A percentile compares a stretch with the other conserved stretches of the same genome.
phyloP scores from a whole-genome alignment of 2,797 vertebrate species.

The Halcyon leucocephala region DNA sequence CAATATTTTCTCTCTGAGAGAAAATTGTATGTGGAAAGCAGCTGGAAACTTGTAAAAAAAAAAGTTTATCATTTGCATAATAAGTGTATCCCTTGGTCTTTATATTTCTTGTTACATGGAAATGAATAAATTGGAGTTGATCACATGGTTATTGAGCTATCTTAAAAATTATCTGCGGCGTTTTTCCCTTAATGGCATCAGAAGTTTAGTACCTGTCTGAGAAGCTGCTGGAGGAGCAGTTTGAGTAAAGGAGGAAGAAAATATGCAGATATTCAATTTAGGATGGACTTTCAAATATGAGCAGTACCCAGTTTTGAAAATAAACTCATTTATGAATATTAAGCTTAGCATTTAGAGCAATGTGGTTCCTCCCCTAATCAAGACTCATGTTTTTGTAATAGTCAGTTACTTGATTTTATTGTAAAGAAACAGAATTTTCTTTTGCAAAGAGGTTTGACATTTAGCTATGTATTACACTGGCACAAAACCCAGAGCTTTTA shows the following conservation, averaged over 20 bases:
- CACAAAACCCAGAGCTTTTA: background rate
- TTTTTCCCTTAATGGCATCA: background rate
- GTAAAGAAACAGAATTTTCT: background rate
- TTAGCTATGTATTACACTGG: constrained; percentile 12
- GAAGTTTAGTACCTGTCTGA: background rate
- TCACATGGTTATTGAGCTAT: background rate
- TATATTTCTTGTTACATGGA: background rate
- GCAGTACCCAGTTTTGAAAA: background rate
- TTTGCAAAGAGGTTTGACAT: background rate
- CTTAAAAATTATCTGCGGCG: background rate
- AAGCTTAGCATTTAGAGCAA: background rate
- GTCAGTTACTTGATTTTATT: background rate
- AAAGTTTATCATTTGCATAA: background rate
- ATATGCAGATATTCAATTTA: background rate
- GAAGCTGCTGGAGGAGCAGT: background rate
- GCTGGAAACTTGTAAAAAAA: background rate
- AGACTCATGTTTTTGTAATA: background rate
- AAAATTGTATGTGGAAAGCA: background rate
- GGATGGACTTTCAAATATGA: background rate
- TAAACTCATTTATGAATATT: background rate
- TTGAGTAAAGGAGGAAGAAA: background rate
- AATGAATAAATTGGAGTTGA: background rate
- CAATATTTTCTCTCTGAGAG: background rate
- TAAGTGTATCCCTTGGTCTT: background rate
- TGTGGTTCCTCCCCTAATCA: background rate